phyloP scores from a whole-genome alignment of 2,888 invertebrate genomes.

The Dastarcus helophoroides region DNA sequence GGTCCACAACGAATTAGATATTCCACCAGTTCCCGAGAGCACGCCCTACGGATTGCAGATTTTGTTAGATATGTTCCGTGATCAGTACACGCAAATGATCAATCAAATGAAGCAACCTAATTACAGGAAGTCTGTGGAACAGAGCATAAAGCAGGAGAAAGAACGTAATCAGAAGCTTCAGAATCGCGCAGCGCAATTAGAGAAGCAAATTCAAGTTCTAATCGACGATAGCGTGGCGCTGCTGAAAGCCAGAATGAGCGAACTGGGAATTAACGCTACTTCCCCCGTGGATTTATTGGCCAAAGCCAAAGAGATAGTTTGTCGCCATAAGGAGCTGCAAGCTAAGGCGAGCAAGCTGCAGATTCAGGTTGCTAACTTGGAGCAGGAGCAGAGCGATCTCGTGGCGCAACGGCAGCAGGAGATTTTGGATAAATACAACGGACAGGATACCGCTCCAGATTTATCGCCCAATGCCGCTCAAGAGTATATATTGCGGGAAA shows the following conservation, averaged over 20 bases:
- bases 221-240: conserved; percentile 86
- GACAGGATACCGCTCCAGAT: conserved; percentile 45
- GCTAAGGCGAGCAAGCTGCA: conserved; percentile 79
- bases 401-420: conserved; percentile 64
- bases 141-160: conserved; percentile 72
- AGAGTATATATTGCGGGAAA: conserved; percentile 76
- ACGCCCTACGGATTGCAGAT: conserved; percentile 82
- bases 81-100: conserved; percentile 76
- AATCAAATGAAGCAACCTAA: conserved; percentile 71
- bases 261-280: conserved; percentile 79
- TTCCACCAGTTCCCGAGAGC: conserved; percentile 63
- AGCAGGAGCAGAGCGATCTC: conserved; percentile 63
- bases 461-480: conserved; percentile 59
- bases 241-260: conserved; percentile 80
- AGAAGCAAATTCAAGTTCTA: conserved; percentile 84
- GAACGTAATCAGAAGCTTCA: conserved; percentile 65
- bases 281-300: conserved; percentile 76
- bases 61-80: conserved; percentile 71
- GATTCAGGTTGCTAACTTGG: conserved; percentile 64
- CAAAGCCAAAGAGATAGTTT: conserved; percentile 85
- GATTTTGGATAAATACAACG: conserved; percentile 59
- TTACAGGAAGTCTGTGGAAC: conserved; percentile 59
- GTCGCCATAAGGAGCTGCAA: conserved; percentile 84
- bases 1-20: conserved; percentile 72
- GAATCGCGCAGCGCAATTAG: conserved; percentile 77